These are phyloP conservation scores for Thryonomys swinderianus DNA, from an alignment of 2,113 vertebrate species.

Conservation along the genomic window DNA sequence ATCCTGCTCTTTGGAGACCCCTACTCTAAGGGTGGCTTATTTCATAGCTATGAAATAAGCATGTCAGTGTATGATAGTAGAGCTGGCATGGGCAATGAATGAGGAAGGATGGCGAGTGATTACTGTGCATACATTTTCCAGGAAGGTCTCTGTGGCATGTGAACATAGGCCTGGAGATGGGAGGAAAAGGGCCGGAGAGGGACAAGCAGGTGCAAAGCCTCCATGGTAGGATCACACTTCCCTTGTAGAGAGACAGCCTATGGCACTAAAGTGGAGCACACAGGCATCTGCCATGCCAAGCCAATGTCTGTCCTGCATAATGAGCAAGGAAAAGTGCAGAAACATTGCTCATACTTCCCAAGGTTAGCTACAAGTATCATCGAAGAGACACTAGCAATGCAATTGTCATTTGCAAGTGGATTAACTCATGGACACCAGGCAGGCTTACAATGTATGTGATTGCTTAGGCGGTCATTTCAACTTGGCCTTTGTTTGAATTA, in stretches of 20 bases:
- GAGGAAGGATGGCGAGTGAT: neutral
- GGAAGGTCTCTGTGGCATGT: neutral
- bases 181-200: neutral
- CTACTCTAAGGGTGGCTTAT: neutral
- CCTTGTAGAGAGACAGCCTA: neutral
- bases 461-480: neutral
- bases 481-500: neutral
- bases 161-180: neutral
- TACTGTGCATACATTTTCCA: neutral
- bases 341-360: neutral
- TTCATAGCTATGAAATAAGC: neutral
- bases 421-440: neutral
- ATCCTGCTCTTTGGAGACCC: neutral
- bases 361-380: neutral
- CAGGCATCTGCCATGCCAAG: fast-evolving
- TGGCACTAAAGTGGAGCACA: neutral
- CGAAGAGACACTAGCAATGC: neutral
- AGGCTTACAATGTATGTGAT: neutral
- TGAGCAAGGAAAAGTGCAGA: neutral
- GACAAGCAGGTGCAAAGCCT: neutral
- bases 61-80: neutral
- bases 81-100: neutral
- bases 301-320: neutral
- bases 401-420: neutral
- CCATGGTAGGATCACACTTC: neutral